phyloP scores from a whole-genome alignment of 2,888 invertebrate genomes.

The Orthosia gracilis region DNA sequence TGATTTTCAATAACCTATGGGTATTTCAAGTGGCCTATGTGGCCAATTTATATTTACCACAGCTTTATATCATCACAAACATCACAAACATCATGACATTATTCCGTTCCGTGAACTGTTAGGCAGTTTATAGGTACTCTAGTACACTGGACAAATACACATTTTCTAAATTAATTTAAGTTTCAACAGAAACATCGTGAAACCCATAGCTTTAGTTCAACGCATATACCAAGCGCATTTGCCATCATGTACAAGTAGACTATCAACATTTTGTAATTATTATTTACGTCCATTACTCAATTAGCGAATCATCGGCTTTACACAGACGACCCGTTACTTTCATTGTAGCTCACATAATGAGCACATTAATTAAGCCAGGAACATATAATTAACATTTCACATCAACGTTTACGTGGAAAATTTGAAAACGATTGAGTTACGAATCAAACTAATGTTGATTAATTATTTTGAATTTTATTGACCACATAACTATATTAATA shows the following conservation, averaged over 20 bases:
- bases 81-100: too few relatives aligned
- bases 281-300: conserved; percentile 25
- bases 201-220: background rate
- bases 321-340: conserved; percentile 29
- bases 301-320: conserved; percentile 36
- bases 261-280: conserved; percentile 9
- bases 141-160: too few relatives aligned
- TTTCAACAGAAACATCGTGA: background rate
- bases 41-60: too few relatives aligned
- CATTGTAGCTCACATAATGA: conserved; percentile 17
- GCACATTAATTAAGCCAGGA: conserved; percentile 16
- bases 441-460: conserved; percentile 5
- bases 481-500: background rate
- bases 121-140: too few relatives aligned
- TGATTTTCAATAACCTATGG: too few relatives aligned
- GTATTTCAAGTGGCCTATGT: too few relatives aligned
- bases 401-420: conserved; percentile 5
- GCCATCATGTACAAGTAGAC: background rate
- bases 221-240: background rate
- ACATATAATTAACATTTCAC: conserved; percentile 14
- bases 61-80: too few relatives aligned
- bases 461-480: conserved; percentile 4
- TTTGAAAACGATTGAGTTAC: conserved; percentile 7
- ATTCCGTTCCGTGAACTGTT: too few relatives aligned
- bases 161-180: too few relatives aligned